Conservation (phyloP, 2,797 vertebrate genomes). For the Salmo trutta region DNA sequence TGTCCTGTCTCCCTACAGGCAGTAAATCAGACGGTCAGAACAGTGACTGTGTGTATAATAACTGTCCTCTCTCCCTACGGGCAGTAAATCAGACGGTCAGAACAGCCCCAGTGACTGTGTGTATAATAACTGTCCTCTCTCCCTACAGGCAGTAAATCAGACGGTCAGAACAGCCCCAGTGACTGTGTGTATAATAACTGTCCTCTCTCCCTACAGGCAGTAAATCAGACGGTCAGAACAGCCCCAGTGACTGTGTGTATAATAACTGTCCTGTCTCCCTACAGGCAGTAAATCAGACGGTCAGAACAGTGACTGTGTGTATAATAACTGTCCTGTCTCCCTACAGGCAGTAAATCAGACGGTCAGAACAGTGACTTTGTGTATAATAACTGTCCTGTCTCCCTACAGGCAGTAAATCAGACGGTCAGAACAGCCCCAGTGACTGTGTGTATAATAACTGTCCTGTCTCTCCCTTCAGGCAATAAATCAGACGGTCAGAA, state of each 20-base stretch:
- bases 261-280: neutral
- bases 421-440: no score
- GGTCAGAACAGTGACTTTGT: conserved; percentile 74
- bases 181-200: conserved; percentile 67
- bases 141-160: conserved; percentile 84
- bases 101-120: neutral
- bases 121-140: no score
- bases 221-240: conserved; percentile 18
- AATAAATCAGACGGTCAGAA: no score
- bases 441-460: no score
- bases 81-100: conserved; percentile 81
- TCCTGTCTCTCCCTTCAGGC: neutral
- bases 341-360: neutral
- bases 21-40: conserved; percentile 79
- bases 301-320: conserved; percentile 78
- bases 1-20: no score
- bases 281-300: no score
- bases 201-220: conserved; percentile 8
- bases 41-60: no score
- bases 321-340: neutral
- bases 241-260: conserved; percentile 80
- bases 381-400: conserved; percentile 39
- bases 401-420: neutral
- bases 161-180: conserved; percentile 51
- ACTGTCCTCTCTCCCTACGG: no score